Base-by-base conservation (phyloP, 1,140 invertebrate species). In the Phymorhynchus buccinoides region DNA sequence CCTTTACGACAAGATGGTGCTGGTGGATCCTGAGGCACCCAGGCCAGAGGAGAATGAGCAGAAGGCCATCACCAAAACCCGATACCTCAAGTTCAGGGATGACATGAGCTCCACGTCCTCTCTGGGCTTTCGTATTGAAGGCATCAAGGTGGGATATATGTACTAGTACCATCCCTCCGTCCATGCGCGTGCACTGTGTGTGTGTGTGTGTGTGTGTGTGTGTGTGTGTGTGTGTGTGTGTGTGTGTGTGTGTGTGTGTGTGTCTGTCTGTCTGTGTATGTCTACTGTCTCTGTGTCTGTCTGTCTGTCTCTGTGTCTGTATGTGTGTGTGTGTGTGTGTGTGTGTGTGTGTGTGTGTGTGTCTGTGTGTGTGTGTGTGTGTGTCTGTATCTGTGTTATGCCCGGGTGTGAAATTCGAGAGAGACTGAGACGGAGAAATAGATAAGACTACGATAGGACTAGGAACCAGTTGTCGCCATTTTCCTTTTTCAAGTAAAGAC, bases 1-100 rank as follows among this genome's bases (percentile, higher is more conserved):
- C 93, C 98, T 99, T 96, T 99, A 98, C 93, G 96, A 99, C 88
- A 99, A 99, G 94, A 99, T 99, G 98, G 96, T 98, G 85, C 97
- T 98, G 92, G 97, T 99, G 80, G 98, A 99, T 91, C 95, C 96
- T 32, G 94, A 94, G 86, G 98, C 98, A 6, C 98, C 98, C 16
- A 98, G 96, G 18, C 96, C 96, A 82, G 97, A 99, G 91, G 98
- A 99, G 93, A 96, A 97, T 87, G 94, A 95, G 84, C 93, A 97
- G 85, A 96, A 97, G 94, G 98, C 97, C 39, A 97, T 99, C 1
- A 98, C 97, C 0, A 99, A 99, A 93, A 97, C 97, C 0, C 94
- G 98, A 16, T 99, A 99, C 92, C 99, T 99, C 97, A 96, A 98
- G 32, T 99, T 98, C 97, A 94, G 98, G 77, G 98, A 99, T 94